Base-by-base conservation (phyloP, 2,797 vertebrate species). In the Poecilia wingei region DNA sequence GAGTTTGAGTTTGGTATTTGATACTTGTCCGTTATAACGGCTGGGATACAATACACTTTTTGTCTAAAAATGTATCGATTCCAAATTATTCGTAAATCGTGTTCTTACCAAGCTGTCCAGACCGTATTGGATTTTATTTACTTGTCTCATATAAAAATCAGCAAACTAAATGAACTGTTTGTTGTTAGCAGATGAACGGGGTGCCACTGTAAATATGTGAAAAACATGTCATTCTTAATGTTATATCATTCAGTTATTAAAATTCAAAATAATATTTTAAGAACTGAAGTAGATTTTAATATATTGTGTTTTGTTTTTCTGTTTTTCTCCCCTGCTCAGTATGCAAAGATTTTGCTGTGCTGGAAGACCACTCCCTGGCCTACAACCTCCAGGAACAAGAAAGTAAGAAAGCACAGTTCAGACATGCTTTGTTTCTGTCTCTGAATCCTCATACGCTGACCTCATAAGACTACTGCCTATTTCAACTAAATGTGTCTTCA, bases 361-460 rank as follows among this genome's bases (percentile, higher is more conserved):
- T 98, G 74, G 98, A 99, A 90, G 98, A 99, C 92, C 98, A 98
- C 94, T 97, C 96, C 51, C 94, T 99, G 94, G 98, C 98, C 51
- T 96, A 99, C 92, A 99, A 95, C 88, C 96, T 99, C 75, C 98
- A 99, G 92, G 98, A 99, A 81, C 98, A 99, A 91, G 98, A 99
- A 88, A 99, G 98, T 99, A 96, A 97, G 98, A 74, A 33, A 76
- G 46, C 18, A 14, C 51, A 79, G 18, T 59, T 55, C 6, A 25
- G 16, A 4, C 20, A 20, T 68, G 4, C 45, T 76, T 9, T 66
- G 0, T 57, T 70, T 80, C 7, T 45, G 41, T 13, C 14, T 14
- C 22, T 4, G 22, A 41, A 4, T 66, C 10, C 8, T 6, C 8
- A 12, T 25, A 45, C 71, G 59, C 41, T 25, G 31, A 25, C 36